Percentiles rank a stretch among this genome's conserved stretches.
These are phyloP conservation scores for Pithys albifrons DNA, from an alignment of 2,113 vertebrate species.

Conservation along the genomic window DNA sequence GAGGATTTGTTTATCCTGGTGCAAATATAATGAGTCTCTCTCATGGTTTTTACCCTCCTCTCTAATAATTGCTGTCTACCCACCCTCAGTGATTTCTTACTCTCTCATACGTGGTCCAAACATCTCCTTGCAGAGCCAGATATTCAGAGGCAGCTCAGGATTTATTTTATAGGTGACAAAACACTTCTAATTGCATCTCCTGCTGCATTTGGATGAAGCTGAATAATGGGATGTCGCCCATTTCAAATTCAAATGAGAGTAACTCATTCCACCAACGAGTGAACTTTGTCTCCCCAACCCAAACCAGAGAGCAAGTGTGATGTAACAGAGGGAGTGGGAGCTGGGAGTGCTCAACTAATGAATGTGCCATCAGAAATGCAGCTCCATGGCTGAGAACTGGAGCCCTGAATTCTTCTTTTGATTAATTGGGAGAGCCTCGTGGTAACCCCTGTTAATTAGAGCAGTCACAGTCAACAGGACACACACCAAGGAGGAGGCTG, in stretches of 20 bases:
- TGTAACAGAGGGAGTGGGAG: neutral
- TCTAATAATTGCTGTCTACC: neutral
- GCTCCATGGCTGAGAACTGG: neutral
- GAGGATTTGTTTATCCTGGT: neutral
- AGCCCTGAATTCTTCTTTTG: neutral
- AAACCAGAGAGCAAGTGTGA: neutral
- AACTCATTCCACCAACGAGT: neutral
- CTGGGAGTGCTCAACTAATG: neutral
- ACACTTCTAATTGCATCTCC: neutral
- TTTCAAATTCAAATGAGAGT: neutral
- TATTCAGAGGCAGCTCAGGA: neutral
- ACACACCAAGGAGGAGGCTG: rapidly evolving
- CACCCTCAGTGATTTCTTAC: rapidly evolving
- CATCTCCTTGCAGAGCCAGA: neutral
- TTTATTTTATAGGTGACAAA: neutral
- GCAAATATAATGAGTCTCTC: neutral
- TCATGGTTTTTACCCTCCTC: neutral
- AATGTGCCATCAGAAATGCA: neutral
- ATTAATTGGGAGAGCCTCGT: neutral
- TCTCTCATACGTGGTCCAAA: neutral
- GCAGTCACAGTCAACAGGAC: neutral
- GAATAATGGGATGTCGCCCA: neutral
- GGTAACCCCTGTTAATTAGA: neutral
- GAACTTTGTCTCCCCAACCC: neutral
- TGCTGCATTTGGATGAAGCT: neutral